Percentiles rank a stretch among this genome's conserved stretches.
phyloP scores from a whole-genome alignment of 1,140 invertebrate species.

The Mesaphorura yosii region DNA sequence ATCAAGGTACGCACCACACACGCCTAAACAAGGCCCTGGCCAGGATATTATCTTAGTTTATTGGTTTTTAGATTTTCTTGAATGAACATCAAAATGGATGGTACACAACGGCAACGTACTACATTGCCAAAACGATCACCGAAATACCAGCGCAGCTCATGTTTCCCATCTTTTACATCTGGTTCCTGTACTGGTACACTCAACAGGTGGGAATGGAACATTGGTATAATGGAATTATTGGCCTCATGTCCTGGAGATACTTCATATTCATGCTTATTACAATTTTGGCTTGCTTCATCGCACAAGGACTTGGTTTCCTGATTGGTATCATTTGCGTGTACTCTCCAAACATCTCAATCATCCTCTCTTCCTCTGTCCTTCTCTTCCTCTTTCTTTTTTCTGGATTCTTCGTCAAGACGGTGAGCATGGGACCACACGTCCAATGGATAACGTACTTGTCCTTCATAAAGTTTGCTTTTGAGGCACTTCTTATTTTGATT shows the following conservation, averaged over 20 bases:
- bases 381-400: slow-evolving; percentile 15
- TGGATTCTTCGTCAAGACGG: slow-evolving; percentile 11
- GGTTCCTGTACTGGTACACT: slow-evolving; percentile 13
- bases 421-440: slow-evolving; percentile 6
- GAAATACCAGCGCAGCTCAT: slow-evolving; percentile 15
- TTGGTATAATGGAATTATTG: slow-evolving; percentile 7
- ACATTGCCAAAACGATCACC: slow-evolving; percentile 11
- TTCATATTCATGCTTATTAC: slow-evolving; percentile 1
- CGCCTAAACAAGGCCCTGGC: too few relatives aligned
- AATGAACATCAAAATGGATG: slow-evolving; percentile 17
- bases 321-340: slow-evolving; percentile 17
- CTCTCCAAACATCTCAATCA: slow-evolving; percentile 9
- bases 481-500: slow-evolving; percentile 6
- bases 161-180: slow-evolving; percentile 4
- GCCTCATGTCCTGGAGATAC: slow-evolving; percentile 8
- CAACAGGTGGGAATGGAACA: slow-evolving; percentile 6
- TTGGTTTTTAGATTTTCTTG: slow-evolving; percentile 7
- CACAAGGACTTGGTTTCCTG: slow-evolving; percentile 15
- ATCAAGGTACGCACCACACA: slow-evolving; percentile 18
- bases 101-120: slow-evolving; percentile 11
- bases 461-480: slow-evolving; percentile 15
- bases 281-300: slow-evolving; percentile 5
- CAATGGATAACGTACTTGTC: slow-evolving; percentile 9
- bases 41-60: not conserved
- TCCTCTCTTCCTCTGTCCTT: slow-evolving; percentile 7